These are phyloP conservation scores for Sturmia bella DNA, from an alignment of 2,888 invertebrate genomes.

Conservation along the genomic window DNA sequence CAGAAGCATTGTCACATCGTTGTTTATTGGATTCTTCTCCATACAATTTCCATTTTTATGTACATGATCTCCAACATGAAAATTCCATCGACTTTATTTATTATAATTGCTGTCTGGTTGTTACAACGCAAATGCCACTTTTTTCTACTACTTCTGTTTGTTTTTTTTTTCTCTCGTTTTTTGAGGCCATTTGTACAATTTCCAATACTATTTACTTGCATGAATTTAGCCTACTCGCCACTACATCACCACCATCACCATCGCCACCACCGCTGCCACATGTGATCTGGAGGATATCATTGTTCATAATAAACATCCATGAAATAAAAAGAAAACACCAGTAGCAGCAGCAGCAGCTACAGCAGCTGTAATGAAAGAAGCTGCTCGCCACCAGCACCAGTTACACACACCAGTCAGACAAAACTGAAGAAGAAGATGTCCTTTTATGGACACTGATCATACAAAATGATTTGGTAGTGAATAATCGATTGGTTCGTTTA, in stretches of 20 bases:
- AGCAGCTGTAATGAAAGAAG: not conserved
- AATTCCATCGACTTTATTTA: conserved; percentile 72
- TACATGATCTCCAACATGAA: conserved; percentile 71
- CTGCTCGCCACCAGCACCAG: not conserved
- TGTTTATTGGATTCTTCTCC: conserved; percentile 69
- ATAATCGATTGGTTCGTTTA: conserved; percentile 67
- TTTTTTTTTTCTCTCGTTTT: conserved; percentile 9
- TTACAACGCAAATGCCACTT: conserved; percentile 62
- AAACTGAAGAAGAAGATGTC: conserved; percentile 61
- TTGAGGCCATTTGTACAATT: conserved; percentile 53
- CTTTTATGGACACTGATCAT: conserved; percentile 68
- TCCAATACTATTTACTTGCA: conserved; percentile 16
- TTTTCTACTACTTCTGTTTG: conserved; percentile 19
- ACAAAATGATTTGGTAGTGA: conserved; percentile 68
- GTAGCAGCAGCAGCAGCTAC: not conserved
- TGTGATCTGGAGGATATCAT: conserved; percentile 69
- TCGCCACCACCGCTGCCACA: conserved; percentile 39
- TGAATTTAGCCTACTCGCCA: conserved; percentile 47
- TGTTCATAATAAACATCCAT: conserved; percentile 57
- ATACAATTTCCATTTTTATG: conserved; percentile 70
- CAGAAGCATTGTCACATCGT: conserved; percentile 71
- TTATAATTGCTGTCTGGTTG: conserved; percentile 71
- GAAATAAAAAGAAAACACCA: not conserved
- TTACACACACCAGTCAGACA: conserved; percentile 7
- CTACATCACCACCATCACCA: conserved; percentile 19